Base-by-base conservation (phyloP, 2,888 invertebrate species). In the Brenthis daphne region DNA sequence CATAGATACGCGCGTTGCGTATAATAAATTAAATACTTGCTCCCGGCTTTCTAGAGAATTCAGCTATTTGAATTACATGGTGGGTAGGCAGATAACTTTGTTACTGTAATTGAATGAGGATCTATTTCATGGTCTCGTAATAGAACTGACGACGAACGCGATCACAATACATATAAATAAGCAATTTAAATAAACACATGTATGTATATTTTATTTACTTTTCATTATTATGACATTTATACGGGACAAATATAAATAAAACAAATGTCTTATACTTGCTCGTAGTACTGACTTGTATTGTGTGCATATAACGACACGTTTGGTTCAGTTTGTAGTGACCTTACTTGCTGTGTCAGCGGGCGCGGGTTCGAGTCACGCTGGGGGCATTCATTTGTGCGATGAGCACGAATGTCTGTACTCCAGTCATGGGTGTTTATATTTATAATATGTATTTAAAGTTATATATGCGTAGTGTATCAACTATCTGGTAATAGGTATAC, bases 11-110 rank as follows among this genome's bases (percentile, higher is more conserved):
- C 51, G 51, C 63, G 58, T 57, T 13, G 63, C 65, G 33, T 65
- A 65, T 57, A 68, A 65, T 55, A 55, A 69, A 71, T 66, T 68
- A 63, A 69, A 47, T 63, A 55, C 55, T 63, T 54, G 16, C 20
- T 57, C 57, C 56, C 53, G 56, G 48, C 55, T 50, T 55, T 65
- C 48, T 43, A 55, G 20, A 20, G 37, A 67, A 61, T 68, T 65
- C 61, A 57, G 53, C 51, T 37, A 55, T 54, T 60, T 54, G 24
- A 66, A 66, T 58, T 66, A 53, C 58, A 58, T 65, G 57, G 53
- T 63, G 13, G 63, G 63, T 63, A 54, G 51, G 53, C 53, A 43
- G 37, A 63, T 63, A 63, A 63, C 53, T 63, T 53, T 53, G 53
- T 63, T 53, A 53, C 53, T 43, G 43, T 63, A 53, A 63, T 63